Conservation (phyloP, 2,113 vertebrate species). For the Setophaga petechia region DNA sequence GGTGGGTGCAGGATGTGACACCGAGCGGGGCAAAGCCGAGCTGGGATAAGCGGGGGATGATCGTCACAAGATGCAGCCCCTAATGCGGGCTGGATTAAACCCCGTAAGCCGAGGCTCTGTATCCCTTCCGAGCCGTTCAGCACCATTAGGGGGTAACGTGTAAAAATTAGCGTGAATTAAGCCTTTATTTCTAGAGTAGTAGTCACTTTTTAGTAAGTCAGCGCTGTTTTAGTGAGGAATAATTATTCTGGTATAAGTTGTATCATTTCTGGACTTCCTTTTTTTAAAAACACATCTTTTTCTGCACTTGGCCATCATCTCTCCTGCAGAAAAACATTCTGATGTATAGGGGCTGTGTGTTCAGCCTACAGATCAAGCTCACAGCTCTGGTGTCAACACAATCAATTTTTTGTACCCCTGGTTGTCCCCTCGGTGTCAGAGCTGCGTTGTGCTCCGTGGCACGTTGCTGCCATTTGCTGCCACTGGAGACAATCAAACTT, state of each 20-base stretch:
- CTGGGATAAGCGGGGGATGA: neutral
- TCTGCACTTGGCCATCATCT: fast-evolving
- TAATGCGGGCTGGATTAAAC: neutral
- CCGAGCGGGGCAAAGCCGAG: neutral
- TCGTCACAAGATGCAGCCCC: neutral
- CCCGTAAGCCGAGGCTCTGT: fast-evolving
- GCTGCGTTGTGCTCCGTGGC: neutral
- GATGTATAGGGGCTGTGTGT: fast-evolving
- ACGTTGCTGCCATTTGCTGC: neutral
- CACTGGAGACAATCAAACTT: neutral
- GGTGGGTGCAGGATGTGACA: neutral
- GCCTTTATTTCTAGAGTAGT: neutral
- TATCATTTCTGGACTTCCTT: neutral
- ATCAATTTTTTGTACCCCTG: neutral
- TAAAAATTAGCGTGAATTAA: neutral
- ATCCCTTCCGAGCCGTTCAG: neutral
- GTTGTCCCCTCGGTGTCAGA: neutral
- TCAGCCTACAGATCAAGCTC: neutral
- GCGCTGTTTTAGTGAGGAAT: neutral
- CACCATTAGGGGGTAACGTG: neutral
- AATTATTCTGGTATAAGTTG: neutral
- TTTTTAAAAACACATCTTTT: neutral
- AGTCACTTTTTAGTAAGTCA: neutral
- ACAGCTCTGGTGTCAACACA: neutral
- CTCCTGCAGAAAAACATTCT: neutral